Percentiles rank a stretch among this genome's conserved stretches.
phyloP scores from a whole-genome alignment of 2,888 invertebrate species.

The Lathronympha strigana region DNA sequence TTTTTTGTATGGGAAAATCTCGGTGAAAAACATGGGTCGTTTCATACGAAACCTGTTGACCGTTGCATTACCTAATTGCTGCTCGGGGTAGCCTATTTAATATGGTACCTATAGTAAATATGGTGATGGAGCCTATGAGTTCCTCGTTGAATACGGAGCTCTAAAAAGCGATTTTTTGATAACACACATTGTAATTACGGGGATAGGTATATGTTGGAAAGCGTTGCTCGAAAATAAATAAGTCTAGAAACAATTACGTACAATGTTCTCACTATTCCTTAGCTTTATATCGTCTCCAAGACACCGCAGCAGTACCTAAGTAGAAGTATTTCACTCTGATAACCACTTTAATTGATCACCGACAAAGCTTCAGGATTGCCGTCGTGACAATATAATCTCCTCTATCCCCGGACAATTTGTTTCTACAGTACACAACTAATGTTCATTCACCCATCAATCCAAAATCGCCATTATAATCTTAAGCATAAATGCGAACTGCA shows the following conservation, averaged over 20 bases:
- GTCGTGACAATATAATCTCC: slow-evolving; percentile 50
- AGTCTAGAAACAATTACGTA: background rate
- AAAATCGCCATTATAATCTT: background rate
- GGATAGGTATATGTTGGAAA: too few species aligned
- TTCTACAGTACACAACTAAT: slow-evolving; percentile 47
- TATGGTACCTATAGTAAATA: too few species aligned
- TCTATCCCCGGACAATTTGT: slow-evolving; percentile 56
- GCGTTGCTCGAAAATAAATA: slow-evolving; percentile 1
- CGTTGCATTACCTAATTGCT: too few species aligned
- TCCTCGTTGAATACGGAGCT: too few species aligned
- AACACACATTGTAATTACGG: too few species aligned
- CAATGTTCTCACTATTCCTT: background rate
- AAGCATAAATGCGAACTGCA: background rate
- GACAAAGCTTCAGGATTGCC: slow-evolving; percentile 21
- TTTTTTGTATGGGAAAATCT: too few species aligned
- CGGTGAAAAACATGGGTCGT: too few species aligned
- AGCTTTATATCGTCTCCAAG: background rate
- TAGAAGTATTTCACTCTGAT: slow-evolving; percentile 24
- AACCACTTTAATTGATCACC: slow-evolving; percentile 28
- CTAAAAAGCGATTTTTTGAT: too few species aligned
- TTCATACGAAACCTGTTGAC: too few species aligned
- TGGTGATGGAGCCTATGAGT: too few species aligned
- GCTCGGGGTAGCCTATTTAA: too few species aligned
- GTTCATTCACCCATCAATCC: background rate
- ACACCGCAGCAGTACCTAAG: slow-evolving; percentile 6